phyloP scores from a whole-genome alignment of 2,797 vertebrate genomes.

The Anabas testudineus region DNA sequence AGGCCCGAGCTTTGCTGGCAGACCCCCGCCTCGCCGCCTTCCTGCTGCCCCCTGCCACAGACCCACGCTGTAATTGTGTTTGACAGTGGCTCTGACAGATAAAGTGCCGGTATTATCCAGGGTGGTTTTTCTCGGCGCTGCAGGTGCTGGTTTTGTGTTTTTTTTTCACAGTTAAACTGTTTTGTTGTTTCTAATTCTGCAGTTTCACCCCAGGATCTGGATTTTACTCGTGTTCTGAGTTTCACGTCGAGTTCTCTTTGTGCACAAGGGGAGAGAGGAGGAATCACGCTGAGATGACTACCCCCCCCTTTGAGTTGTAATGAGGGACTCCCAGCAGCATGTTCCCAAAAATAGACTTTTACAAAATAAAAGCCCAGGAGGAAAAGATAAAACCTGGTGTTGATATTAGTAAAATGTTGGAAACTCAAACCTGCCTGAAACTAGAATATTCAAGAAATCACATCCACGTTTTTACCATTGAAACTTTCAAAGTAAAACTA shows the following conservation, averaged over 20 bases:
- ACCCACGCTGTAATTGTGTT: slow-evolving; percentile 30
- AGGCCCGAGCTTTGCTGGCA: slow-evolving; percentile 27
- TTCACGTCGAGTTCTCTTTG: neutral
- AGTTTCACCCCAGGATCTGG: neutral
- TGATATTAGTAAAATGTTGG: too few relatives aligned
- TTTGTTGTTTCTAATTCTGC: neutral
- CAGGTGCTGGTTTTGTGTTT: slow-evolving; percentile 26
- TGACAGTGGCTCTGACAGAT: slow-evolving; percentile 32
- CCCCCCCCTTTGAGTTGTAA: too few relatives aligned
- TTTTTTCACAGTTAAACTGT: slow-evolving; percentile 7
- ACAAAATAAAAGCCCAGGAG: too few relatives aligned
- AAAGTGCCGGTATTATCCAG: slow-evolving; percentile 12
- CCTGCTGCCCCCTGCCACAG: neutral
- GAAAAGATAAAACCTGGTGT: too few relatives aligned
- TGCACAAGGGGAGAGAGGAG: neutral
- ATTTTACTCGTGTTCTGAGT: neutral
- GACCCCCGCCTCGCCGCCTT: neutral
- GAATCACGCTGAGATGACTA: too few relatives aligned
- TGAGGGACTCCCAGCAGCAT: too few relatives aligned
- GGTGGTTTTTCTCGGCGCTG: neutral
- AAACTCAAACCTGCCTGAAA: too few relatives aligned
- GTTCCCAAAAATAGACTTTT: too few relatives aligned
- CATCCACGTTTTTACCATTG: too few relatives aligned
- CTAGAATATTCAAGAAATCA: too few relatives aligned
- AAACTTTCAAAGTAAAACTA: too few relatives aligned